These are phyloP conservation scores for Trichogramma pretiosum DNA, from an alignment of 1,140 invertebrate genomes.

Conservation along the genomic window DNA sequence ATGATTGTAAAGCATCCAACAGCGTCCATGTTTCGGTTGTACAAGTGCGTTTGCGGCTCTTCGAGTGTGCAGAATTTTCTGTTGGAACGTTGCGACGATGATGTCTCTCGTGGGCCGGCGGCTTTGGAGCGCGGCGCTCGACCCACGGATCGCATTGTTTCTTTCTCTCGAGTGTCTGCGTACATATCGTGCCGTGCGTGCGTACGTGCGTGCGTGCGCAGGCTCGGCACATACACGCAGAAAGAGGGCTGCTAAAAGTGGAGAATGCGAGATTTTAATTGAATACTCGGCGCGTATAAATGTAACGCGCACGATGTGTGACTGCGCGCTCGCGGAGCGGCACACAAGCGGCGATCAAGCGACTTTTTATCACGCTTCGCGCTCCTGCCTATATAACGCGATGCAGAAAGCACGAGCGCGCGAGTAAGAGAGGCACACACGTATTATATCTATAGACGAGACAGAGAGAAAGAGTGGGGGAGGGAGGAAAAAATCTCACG, in stretches of 20 bases:
- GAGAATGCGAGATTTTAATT: slow-evolving; percentile 11
- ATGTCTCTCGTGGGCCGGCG: background rate
- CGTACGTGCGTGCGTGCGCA: slow-evolving; percentile 5
- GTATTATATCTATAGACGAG: background rate
- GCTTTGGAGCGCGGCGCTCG: background rate
- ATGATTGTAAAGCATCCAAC: too few species aligned
- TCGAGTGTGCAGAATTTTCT: background rate
- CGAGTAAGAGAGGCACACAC: too few species aligned
- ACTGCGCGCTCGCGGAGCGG: too few species aligned
- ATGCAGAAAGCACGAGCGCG: too few species aligned
- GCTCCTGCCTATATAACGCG: too few species aligned
- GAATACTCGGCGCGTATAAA: slow-evolving; percentile 2
- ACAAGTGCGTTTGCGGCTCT: too few species aligned
- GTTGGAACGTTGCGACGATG: too few species aligned
- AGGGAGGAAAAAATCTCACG: slow-evolving; percentile 1
- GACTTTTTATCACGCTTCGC: too few species aligned
- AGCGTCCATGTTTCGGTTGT: too few species aligned
- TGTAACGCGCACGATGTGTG: slow-evolving; percentile 2
- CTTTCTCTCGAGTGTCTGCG: slow-evolving; percentile 6
- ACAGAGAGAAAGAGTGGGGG: background rate
- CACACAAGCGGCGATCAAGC: too few species aligned
- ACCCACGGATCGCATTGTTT: too few species aligned
- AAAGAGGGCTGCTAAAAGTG: background rate
- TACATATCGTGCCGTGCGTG: slow-evolving; percentile 2
- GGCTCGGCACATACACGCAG: slow-evolving; percentile 4